Evolutionary conservation across 2,797 vertebrate genomes (phyloP), one percentile per base, ranked within the genome.

Genomic region (Diceros bicornis): DNA sequence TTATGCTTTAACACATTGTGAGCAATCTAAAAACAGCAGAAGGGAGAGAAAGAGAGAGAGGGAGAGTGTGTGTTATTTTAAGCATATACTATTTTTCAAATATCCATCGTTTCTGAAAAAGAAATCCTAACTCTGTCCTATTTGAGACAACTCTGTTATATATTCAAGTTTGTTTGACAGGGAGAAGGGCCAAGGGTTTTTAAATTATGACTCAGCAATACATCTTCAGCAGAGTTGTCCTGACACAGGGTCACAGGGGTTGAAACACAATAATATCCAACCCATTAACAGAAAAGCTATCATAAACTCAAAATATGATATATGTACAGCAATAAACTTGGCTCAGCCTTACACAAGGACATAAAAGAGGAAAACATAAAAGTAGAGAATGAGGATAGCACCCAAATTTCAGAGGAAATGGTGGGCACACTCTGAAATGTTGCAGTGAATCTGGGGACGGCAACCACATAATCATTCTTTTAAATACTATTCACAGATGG

Each of bases 281-380:
- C 29, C 52, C 72, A 55, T 95, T 86, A 96, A 83, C 3, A 62
- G 62, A 95, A 95, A 96, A 91, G 41, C 57, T 47, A 79, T 71
- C 94, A 75, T 29, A 95, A 94, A 92, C 59, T 83, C 68, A 77
- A 89, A 97, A 91, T 95, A 72, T 82, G 88, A 95, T 69, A 7
- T 52, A 90, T 47, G 7, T 25, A 74, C 10, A 82, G 66, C 84
- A 93, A 83, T 77, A 78, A 96, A 94, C 21, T 78, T 89, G 61
- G 47, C 17, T 91, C 41, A 68, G 25, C 59, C 61, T 84, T 57
- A 57, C 50, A 92, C 71, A 92, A 91, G 90, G 84, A 85, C 72
- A 86, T 18, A 82, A 85, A 61, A 47, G 44, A 47, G 10, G n/a
- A 85, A 57, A 91, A 27, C 44, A 74, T 78, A 47, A 85, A 84